A percentile compares a stretch with the other conserved stretches of the same genome.
Conservation (phyloP, 2,113 vertebrate genomes). For the Pterocles orientalis region DNA sequence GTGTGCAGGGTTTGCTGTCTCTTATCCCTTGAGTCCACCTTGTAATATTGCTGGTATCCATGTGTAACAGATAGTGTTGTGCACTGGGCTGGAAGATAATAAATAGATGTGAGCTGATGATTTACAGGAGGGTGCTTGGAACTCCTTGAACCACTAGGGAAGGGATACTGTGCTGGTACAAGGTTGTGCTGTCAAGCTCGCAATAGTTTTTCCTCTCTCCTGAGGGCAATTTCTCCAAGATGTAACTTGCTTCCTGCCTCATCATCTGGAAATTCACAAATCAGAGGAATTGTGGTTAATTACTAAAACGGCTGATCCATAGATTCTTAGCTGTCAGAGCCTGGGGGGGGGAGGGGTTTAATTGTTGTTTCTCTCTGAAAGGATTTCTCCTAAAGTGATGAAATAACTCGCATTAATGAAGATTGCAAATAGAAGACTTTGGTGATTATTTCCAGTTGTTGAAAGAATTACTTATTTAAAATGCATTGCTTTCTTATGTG, state of each 20-base stretch:
- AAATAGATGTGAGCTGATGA: conserved; percentile 79
- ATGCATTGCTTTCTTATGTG: conserved; percentile 27
- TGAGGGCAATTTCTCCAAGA: conserved; percentile 71
- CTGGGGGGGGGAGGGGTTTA: conserved; percentile 7
- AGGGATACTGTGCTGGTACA: conserved; percentile 52
- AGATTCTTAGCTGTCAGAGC: conserved; percentile 61
- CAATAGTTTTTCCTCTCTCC: conserved; percentile 69
- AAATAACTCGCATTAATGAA: conserved; percentile 73
- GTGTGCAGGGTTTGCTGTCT: conserved; percentile 61
- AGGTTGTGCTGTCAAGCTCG: conserved; percentile 71
- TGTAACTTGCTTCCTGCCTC: conserved; percentile 64
- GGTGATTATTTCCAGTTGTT: conserved; percentile 60
- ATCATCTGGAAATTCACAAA: conserved; percentile 76
- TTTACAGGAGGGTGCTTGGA: conserved; percentile 78
- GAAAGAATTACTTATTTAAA: conserved; percentile 59
- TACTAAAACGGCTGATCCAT: conserved; percentile 68
- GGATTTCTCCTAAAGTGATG: conserved; percentile 49
- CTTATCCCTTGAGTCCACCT: conserved; percentile 68
- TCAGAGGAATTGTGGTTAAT: conserved; percentile 74
- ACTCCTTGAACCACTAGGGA: conserved; percentile 74
- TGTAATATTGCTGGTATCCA: conserved; percentile 77
- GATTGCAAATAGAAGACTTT: conserved; percentile 42
- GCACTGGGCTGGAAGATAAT: conserved; percentile 80
- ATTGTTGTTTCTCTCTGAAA: conserved; percentile 67
- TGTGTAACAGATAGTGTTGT: conserved; percentile 81